Evolutionary conservation across 2,888 invertebrate species (phyloP).

Genomic region (Lacanobia oleracea): DNA sequence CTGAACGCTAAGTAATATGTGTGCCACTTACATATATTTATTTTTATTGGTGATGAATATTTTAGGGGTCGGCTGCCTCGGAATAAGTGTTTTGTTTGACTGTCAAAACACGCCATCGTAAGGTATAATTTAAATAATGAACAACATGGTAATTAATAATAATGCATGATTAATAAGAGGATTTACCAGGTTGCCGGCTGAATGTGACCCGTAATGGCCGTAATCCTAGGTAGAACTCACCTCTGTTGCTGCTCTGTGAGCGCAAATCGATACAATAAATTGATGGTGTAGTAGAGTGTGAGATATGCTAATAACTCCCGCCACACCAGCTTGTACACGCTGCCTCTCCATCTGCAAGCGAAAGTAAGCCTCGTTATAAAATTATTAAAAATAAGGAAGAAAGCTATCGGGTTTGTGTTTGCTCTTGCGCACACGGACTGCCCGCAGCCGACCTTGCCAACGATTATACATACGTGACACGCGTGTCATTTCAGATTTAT

Average conservation of each 20-base stretch:
- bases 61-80: slow-evolving; percentile 32
- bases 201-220: not conserved
- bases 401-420: slow-evolving; percentile 41
- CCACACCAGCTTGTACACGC: slow-evolving; percentile 98
- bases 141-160: slow-evolving; percentile 11
- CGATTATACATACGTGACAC: slow-evolving; percentile 40
- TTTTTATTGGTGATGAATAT: slow-evolving; percentile 34
- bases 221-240: slow-evolving; percentile 86
- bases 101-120: slow-evolving; percentile 8
- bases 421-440: slow-evolving; percentile 23
- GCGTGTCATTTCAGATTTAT: slow-evolving; percentile 43
- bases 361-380: slow-evolving; percentile 42
- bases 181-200: slow-evolving; percentile 1
- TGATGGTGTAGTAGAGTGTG: slow-evolving; percentile 96
- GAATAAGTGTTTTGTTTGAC: slow-evolving; percentile 25
- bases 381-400: slow-evolving; percentile 55
- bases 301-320: slow-evolving; percentile 97
- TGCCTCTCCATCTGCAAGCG: slow-evolving; percentile 96
- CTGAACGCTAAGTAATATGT: slow-evolving; percentile 23
- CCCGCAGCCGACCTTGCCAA: slow-evolving; percentile 51
- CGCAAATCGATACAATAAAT: slow-evolving; percentile 96
- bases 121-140: slow-evolving; percentile 21
- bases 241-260: slow-evolving; percentile 95
- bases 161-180: not conserved
- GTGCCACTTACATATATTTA: slow-evolving; percentile 33